A percentile compares a stretch with the other conserved stretches of the same genome.
Conservation (phyloP, 1,140 invertebrate species). For the Drosophila sulfurigaster region DNA sequence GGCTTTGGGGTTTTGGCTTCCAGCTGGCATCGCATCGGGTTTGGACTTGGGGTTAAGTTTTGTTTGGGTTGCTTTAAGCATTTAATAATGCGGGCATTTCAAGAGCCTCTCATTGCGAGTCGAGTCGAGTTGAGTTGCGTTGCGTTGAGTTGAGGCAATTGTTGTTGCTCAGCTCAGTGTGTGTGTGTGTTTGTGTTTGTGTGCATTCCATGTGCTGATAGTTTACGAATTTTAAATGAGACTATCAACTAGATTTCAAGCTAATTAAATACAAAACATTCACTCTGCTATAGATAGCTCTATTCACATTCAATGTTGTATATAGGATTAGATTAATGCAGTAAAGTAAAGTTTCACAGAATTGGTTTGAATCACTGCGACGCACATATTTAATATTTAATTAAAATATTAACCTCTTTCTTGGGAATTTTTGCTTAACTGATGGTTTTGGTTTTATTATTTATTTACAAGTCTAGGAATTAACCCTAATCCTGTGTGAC, state of each 20-base stretch:
- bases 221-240: constrained; percentile 3
- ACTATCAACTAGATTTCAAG: not conserved
- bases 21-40: not conserved
- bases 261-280: not conserved
- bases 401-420: too few relatives aligned
- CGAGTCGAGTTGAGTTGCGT: not conserved
- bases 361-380: too few relatives aligned
- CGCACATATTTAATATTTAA: too few relatives aligned
- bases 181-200: not conserved
- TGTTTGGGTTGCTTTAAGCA: constrained; percentile 32
- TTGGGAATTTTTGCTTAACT: not conserved
- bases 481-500: not conserved
- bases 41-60: constrained; percentile 1
- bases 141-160: constrained; percentile 14
- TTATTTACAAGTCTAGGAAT: not conserved
- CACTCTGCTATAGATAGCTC: not conserved
- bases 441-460: not conserved
- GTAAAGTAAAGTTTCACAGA: too few relatives aligned
- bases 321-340: too few relatives aligned
- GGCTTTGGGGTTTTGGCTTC: constrained; percentile 1
- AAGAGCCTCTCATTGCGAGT: constrained; percentile 11
- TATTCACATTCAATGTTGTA: too few relatives aligned
- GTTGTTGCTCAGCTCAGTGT: constrained; percentile 16
- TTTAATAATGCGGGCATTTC: constrained; percentile 38
- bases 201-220: constrained; percentile 5